Conservation (phyloP, 2,797 vertebrate species). For the Streptopelia turtur region DNA sequence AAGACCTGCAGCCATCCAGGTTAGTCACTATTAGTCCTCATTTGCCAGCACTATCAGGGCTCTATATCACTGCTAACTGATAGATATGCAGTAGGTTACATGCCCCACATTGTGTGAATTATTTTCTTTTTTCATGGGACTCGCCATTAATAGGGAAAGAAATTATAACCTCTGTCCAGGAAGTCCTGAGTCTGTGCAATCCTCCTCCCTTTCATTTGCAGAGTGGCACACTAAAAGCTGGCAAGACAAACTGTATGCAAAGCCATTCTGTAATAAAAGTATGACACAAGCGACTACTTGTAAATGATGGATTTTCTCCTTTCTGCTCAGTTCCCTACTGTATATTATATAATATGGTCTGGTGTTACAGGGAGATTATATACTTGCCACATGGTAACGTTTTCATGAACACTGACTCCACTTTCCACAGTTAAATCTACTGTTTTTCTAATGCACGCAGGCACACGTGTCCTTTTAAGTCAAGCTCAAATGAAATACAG, state of each 20-base stretch:
- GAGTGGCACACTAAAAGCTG: background rate
- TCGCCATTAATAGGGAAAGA: background rate
- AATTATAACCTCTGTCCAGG: conserved; percentile 1
- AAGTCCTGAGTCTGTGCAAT: background rate
- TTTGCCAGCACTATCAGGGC: background rate
- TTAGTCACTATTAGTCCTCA: background rate
- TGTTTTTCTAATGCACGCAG: background rate
- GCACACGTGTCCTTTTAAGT: background rate
- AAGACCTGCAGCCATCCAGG: background rate
- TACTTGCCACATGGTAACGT: conserved; percentile 39
- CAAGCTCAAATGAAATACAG: conserved; percentile 31
- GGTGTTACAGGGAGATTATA: conserved; percentile 34
- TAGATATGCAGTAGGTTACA: accelerated
- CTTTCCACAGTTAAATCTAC: conserved; percentile 25
- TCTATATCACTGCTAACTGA: background rate
- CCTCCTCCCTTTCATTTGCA: conserved; percentile 29
- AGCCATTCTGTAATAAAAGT: conserved; percentile 21
- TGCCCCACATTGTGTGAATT: background rate
- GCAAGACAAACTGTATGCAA: conserved; percentile 4
- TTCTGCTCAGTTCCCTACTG: background rate
- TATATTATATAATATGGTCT: conserved; percentile 5
- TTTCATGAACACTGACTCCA: conserved; percentile 37
- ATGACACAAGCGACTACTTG: conserved; percentile 32
- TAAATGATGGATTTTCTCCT: conserved; percentile 54
- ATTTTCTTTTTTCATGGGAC: background rate